A percentile compares a stretch with the other conserved stretches of the same genome.
Conservation (phyloP, 1,140 invertebrate genomes). For the Pygmarrhopalites habei region DNA sequence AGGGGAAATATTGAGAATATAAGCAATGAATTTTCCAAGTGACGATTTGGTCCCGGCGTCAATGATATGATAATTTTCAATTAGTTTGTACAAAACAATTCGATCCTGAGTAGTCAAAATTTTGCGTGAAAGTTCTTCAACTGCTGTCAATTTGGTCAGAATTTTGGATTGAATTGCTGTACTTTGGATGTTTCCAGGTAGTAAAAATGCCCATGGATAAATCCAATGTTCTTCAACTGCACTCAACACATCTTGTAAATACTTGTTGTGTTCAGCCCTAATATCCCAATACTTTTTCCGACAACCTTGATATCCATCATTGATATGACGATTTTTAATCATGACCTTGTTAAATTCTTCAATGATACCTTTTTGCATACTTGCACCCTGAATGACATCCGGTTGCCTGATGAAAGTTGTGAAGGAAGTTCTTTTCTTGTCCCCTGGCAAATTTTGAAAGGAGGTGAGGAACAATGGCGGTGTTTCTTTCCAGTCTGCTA, state of each 20-base stretch:
- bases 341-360: slow-evolving; percentile 23
- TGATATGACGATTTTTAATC: slow-evolving; percentile 20
- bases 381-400: background rate
- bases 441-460: background rate
- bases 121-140: background rate
- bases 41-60: background rate
- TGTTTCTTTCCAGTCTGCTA: background rate
- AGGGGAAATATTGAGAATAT: background rate
- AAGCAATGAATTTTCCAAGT: slow-evolving; percentile 1
- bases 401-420: background rate
- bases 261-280: slow-evolving; percentile 16
- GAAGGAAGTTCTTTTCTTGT: slow-evolving; percentile 1
- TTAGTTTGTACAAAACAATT: slow-evolving; percentile 30
- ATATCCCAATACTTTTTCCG: slow-evolving; percentile 23
- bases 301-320: background rate
- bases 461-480: slow-evolving; percentile 12
- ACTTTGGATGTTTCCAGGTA: slow-evolving; percentile 29
- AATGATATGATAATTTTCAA: slow-evolving; percentile 27
- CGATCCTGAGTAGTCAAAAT: background rate
- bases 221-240: slow-evolving; percentile 31
- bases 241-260: slow-evolving; percentile 12
- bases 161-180: slow-evolving; percentile 12
- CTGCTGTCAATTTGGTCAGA: background rate
- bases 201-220: slow-evolving; percentile 24
- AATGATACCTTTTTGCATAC: slow-evolving; percentile 1